phyloP scores from a whole-genome alignment of 2,888 invertebrate species.

The Glaucopsyche alexis region DNA sequence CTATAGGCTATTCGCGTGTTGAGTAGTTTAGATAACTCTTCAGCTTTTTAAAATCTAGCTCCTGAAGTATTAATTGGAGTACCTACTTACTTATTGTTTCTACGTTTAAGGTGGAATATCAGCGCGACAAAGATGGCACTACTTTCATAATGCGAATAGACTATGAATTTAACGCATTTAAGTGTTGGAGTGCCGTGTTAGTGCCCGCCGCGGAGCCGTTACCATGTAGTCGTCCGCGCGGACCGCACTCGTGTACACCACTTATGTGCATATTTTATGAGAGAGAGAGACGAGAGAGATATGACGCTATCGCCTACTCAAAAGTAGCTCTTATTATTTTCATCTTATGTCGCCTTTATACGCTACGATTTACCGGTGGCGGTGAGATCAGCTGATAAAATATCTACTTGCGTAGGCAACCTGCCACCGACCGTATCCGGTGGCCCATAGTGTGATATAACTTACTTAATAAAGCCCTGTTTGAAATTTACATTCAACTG shows the following conservation, averaged over 20 bases:
- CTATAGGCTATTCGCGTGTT: not conserved
- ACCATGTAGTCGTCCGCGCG: conserved; percentile 21
- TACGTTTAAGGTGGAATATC: too few relatives aligned
- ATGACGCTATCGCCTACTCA: not conserved
- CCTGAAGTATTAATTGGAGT: not conserved
- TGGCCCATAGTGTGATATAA: too few relatives aligned
- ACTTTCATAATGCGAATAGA: not conserved
- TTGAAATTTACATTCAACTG: too few relatives aligned
- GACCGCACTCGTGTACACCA: not conserved
- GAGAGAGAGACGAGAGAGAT: not conserved
- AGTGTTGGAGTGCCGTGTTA: not conserved
- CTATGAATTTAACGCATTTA: not conserved
- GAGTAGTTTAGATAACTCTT: not conserved
- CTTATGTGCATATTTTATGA: not conserved
- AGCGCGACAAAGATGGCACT: not conserved
- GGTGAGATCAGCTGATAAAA: too few relatives aligned
- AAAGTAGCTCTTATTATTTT: not conserved
- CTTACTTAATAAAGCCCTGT: too few relatives aligned
- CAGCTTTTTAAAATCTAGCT: too few relatives aligned
- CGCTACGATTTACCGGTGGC: too few relatives aligned
- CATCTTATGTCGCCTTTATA: too few relatives aligned
- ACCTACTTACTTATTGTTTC: too few relatives aligned
- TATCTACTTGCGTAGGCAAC: too few relatives aligned
- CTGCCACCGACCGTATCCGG: too few relatives aligned
- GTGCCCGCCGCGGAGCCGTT: not conserved